Evolutionary conservation across 2,113 vertebrate genomes (phyloP).

Genomic region (Cinclus cinclus): DNA sequence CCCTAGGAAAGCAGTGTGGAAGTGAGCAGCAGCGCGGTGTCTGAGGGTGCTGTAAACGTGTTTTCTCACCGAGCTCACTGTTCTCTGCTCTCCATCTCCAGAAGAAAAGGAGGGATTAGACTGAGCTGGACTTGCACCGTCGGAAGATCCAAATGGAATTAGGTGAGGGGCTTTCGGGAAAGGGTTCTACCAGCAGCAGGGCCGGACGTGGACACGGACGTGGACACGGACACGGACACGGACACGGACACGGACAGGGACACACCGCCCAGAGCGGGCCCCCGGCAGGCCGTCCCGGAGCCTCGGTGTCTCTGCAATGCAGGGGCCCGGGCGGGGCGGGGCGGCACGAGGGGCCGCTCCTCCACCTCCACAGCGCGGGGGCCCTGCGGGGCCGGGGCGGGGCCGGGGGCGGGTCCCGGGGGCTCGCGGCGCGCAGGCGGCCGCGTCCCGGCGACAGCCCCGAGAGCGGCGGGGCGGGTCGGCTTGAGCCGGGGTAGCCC

Average conservation of each 20-base stretch:
- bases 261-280: accelerated
- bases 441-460: no score
- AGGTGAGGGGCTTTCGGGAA: not conserved
- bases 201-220: not conserved
- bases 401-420: not conserved
- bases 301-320: not conserved
- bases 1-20: accelerated
- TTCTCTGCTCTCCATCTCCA: not conserved
- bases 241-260: no score
- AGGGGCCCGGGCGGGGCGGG: not conserved
- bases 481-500: no score
- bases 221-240: no score
- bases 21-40: not conserved
- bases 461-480: no score
- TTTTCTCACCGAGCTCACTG: not conserved
- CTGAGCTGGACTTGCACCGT: not conserved
- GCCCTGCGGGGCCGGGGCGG: not conserved
- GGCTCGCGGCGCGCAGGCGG: no score
- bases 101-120: not conserved
- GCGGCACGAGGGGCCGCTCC: not conserved
- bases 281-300: not conserved
- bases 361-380: not conserved
- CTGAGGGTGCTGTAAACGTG: not conserved
- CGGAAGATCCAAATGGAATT: not conserved
- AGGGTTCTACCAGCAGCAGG: not conserved